Evolutionary conservation across 2,888 invertebrate genomes (phyloP), one percentile per base, ranked within the genome.

Genomic region (Idaea biselata): DNA sequence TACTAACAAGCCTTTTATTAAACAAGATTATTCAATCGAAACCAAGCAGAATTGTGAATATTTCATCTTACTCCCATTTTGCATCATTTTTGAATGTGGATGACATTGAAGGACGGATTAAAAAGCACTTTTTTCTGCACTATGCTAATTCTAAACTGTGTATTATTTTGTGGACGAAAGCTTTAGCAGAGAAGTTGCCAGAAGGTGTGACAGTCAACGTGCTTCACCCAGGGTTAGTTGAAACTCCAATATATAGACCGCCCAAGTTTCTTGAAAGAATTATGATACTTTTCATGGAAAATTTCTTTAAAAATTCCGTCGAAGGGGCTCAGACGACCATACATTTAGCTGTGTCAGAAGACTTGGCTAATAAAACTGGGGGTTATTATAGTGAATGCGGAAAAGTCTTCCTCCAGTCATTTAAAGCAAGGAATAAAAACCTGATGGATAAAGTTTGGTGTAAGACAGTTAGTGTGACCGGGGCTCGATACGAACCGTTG

Each of bases 261-360:
- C 16, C 16, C 55, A 7, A 55, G 7, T 7, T 44, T 44, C 0
- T 53, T 0, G 81, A 94, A 0, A 94, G 93, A 18, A 85, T 94
- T 0, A 68, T 95, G 67, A 80, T 89, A 66, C 74, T 93, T 6
- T 81, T 96, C 1, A 86, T 94, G 0, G 94, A 94, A 73, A 82
- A 93, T 0, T 88, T 95, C 75, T 96, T 95, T 74, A 96, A 96
- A 88, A 95, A 93, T 1, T 87, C 95, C 0, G 92, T 94, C 69
- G 95, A 97, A 82, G 97, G 97, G 0, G 96, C 96, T 0, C 97
- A 97, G 77, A 97, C 97, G 0, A 93, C 94, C 1, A 93, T 97
- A 60, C 94, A 96, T 75, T 78, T 96, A 61, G 95, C 96, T 14
- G 95, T 96, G 0, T 93, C 96, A 0, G 95, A 96, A 56, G 96